Base-by-base conservation (phyloP, 2,888 invertebrate species). In the Macaria notata region DNA sequence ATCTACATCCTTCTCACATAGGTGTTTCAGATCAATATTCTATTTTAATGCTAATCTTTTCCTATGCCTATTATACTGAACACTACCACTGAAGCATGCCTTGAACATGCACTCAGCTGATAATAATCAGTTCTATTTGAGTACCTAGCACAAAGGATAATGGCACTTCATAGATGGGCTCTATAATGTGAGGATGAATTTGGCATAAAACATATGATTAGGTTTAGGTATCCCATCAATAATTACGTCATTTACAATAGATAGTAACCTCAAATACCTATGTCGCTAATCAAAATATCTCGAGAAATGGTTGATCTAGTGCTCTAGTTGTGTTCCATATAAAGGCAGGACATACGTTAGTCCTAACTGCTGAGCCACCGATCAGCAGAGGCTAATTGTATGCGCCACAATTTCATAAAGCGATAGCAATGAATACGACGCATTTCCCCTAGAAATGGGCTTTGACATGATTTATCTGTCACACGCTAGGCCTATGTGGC, bases 401-500 rank as follows among this genome's bases (percentile, higher is more conserved):
- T 54, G 51, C 47, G 59, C 49, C 56, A 47, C 48, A 59, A 58
- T 47, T 56, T 29, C 9, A 57, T 53, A 36, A 52, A 63, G 68
- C 63, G 64, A 59, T 69, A 68, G 62, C 70, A 64, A 62, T 67
- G 68, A 76, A 73, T 83, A 75, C 78, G 81, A 83, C 83, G 85
- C 83, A 86, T 82, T 83, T 81, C 69, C 68, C 70, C 61, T 70
- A 70, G 71, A 83, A 78, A 73, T 74, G 69, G 65, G 74, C 78
- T 78, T 88, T 88, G 87, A 88, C 86, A 80, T 83, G 81, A 83
- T 69, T 66, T 79, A 85, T 75, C 86, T 88, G 89, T 88, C 89
- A 89, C 78, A 81, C 79, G 78, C 77, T 75, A 84, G 83, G 87
- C 86, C 71, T 90, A 91, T 91, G 90, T 91, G 90, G 90, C 90